phyloP scores from a whole-genome alignment of 2,797 vertebrate genomes.

The Helostoma temminkii region DNA sequence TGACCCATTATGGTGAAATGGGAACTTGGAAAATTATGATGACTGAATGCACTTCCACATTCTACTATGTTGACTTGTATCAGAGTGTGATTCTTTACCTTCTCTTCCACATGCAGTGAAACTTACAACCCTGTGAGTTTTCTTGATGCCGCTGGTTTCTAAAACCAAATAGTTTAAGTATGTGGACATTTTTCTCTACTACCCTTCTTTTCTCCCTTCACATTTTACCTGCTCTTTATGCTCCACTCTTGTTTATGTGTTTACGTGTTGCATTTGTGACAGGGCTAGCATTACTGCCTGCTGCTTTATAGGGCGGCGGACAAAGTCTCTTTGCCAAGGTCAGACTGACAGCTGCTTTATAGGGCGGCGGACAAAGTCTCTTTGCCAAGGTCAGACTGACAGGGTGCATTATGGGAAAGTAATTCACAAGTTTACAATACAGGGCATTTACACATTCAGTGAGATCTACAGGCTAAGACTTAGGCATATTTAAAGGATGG shows the following conservation, averaged over 20 bases:
- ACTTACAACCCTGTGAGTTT: not conserved
- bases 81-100: no score
- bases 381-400: constrained; percentile 77
- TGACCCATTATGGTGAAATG: no score
- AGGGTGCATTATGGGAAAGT: constrained; percentile 76
- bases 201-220: not conserved
- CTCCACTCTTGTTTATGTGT: constrained; percentile 10
- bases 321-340: constrained; percentile 72
- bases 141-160: not conserved
- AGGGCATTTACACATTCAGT: constrained; percentile 62
- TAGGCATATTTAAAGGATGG: constrained; percentile 58
- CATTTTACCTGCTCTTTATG: not conserved
- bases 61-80: no score
- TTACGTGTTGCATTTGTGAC: constrained; percentile 51
- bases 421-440: constrained; percentile 76
- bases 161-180: not conserved
- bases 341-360: constrained; percentile 74
- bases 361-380: constrained; percentile 55
- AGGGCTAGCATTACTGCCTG: constrained; percentile 50
- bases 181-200: no score
- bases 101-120: not conserved
- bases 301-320: constrained; percentile 64
- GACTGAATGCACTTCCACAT: no score
- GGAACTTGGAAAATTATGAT: no score
- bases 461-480: constrained; percentile 48